A percentile compares a stretch with the other conserved stretches of the same genome.
phyloP scores from a whole-genome alignment of 2,113 vertebrate genomes.

The Meleagris gallopavo region DNA sequence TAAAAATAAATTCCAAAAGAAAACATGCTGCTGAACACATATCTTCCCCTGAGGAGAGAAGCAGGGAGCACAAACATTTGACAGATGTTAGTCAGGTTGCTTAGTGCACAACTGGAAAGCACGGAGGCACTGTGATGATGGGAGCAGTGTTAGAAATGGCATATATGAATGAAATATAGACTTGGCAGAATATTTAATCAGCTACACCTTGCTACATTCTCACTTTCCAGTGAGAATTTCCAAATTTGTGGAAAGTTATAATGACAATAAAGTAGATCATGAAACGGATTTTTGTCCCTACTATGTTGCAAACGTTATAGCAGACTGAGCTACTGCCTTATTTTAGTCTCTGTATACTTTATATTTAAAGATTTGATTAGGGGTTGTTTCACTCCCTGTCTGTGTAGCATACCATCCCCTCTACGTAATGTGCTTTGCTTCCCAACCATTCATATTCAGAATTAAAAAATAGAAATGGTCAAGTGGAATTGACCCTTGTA shows the following conservation, averaged over 20 bases:
- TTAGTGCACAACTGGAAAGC: background rate
- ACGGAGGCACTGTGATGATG: background rate
- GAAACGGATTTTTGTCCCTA: background rate
- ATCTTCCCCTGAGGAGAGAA: constrained; percentile 24
- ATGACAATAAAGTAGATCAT: background rate
- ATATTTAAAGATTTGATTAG: background rate
- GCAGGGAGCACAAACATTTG: constrained; percentile 14
- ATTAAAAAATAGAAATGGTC: constrained; percentile 49
- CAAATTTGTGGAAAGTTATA: background rate
- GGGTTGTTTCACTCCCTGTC: constrained; percentile 6
- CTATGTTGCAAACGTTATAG: background rate
- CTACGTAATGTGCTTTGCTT: constrained; percentile 46
- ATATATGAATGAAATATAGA: background rate
- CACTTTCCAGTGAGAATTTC: background rate
- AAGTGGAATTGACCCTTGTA: constrained; percentile 44
- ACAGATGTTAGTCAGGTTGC: constrained; percentile 6
- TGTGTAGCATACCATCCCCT: constrained; percentile 23
- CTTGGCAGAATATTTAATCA: background rate
- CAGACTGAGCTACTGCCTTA: background rate
- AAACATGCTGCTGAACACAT: background rate
- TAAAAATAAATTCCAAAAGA: constrained; percentile 52
- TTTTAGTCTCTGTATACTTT: background rate
- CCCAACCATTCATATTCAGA: constrained; percentile 31
- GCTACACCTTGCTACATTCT: background rate
- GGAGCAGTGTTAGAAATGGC: background rate